Evolutionary conservation across 2,797 vertebrate genomes (phyloP), one percentile per base, ranked within the genome.

Genomic region (Ctenopoma kingsleyae): DNA sequence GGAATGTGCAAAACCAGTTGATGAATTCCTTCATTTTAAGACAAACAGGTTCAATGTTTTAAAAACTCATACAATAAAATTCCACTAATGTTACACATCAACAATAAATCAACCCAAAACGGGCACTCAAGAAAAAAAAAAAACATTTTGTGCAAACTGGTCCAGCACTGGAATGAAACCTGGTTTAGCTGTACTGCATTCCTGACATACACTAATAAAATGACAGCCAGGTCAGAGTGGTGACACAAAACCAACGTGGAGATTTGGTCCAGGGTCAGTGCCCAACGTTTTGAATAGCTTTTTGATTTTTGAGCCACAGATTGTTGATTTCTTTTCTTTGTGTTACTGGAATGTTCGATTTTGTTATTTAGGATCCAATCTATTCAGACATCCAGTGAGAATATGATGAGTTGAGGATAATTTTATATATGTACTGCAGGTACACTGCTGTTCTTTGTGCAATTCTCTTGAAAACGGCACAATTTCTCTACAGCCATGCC

Each of bases 1-100:
- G 25, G 67, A 87, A 58, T 78, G 67, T 74, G 74, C 71, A 76
- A 69, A 78, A 61, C 10, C 15, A 47, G 11, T 51, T 25, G 35
- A 35, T 30, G 25, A 67, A 51, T 16, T 62, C 27, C 62, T 78
- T 69, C 57, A 59, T 47, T 58, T 46, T 43, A 54, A 80, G n/a
- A 57, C 22, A 30, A 15, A 4, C 36, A 23, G 6, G 36, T 70
- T 53, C 54, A 58, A 44, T 72, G n/a, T 44, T 16, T 38, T 36
- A 53, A 20, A 51, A 63, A 57, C 20, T 59, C 53, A 53, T 10
- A 64, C 3, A 4, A 49, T 47, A 16, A 54, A 59, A 41, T 15
- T 20, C n/a, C 27, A 47, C 25, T 25, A 44, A 53, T 3, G 35
- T 46, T 8, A 16, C 2, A 35, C 19, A 17, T 23, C 25, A 25